These are phyloP conservation scores for Nilaparvata lugens DNA, from an alignment of 1,140 invertebrate genomes.

Conservation along the genomic window DNA sequence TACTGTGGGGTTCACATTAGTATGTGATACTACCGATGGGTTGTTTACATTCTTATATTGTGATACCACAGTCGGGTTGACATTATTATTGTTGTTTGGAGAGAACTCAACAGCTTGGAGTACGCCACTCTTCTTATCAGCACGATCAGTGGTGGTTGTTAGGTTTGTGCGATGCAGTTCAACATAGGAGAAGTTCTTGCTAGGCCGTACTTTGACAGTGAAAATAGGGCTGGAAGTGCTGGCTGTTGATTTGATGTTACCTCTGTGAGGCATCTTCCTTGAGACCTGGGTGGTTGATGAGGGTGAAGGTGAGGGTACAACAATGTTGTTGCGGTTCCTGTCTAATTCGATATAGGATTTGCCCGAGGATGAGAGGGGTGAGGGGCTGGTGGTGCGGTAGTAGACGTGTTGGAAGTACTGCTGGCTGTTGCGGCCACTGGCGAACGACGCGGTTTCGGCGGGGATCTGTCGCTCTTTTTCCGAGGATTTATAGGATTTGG, in stretches of 20 bases:
- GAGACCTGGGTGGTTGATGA: not conserved
- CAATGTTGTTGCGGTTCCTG: not conserved
- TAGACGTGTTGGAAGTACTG: slow-evolving; percentile 16
- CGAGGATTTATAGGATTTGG: not conserved
- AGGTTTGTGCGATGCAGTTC: slow-evolving; percentile 15
- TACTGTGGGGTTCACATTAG: too few species aligned
- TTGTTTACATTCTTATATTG: too few species aligned
- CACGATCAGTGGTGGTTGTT: not conserved
- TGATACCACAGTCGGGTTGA: too few species aligned
- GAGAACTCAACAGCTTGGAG: too few species aligned
- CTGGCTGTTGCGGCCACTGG: slow-evolving; percentile 39
- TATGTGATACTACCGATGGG: too few species aligned
- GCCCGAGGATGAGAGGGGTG: not conserved
- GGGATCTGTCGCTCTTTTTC: slow-evolving; percentile 54
- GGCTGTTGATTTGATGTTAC: not conserved
- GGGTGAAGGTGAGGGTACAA: not conserved
- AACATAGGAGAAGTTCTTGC: slow-evolving; percentile 17
- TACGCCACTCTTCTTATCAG: not conserved
- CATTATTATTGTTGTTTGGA: too few species aligned
- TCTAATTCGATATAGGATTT: not conserved
- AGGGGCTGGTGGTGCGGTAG: not conserved
- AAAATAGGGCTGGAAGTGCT: slow-evolving; percentile 17
- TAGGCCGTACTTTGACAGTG: slow-evolving; percentile 20
- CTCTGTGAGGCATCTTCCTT: not conserved
- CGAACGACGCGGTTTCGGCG: slow-evolving; percentile 63